phyloP scores from a whole-genome alignment of 2,888 invertebrate genomes.

The Amblyjoppa proteus region DNA sequence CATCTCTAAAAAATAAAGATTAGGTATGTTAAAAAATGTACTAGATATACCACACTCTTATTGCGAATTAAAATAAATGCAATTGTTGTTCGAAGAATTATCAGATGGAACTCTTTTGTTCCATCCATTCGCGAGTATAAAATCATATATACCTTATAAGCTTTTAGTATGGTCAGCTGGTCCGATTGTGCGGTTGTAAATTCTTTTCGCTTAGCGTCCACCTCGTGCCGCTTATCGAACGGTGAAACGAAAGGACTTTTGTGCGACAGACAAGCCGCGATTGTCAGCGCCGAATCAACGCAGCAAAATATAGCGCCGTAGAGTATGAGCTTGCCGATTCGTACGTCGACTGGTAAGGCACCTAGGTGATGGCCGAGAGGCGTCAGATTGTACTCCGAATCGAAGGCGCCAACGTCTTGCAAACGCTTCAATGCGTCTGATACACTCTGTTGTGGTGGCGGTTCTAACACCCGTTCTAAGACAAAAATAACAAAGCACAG shows the following conservation, averaged over 20 bases:
- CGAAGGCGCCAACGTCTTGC: conserved; percentile 93
- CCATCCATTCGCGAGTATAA: background rate
- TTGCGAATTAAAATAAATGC: background rate
- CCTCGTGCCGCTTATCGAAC: conserved; percentile 90
- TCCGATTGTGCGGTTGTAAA: conserved; percentile 94
- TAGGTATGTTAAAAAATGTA: background rate
- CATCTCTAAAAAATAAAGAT: conserved; percentile 88
- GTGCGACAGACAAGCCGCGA: conserved; percentile 93
- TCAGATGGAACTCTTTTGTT: no score
- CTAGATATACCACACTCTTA: background rate
- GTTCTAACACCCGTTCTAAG: conserved; percentile 90
- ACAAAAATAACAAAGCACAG: background rate
- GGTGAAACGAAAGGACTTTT: conserved; percentile 93
- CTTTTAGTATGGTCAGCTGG: conserved; percentile 94
- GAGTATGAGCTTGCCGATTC: conserved; percentile 96
- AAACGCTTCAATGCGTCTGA: conserved; percentile 90
- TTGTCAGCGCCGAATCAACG: conserved; percentile 95
- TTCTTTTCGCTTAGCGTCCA: conserved; percentile 90
- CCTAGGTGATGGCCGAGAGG: conserved; percentile 95
- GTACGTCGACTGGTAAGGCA: conserved; percentile 95
- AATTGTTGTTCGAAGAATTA: background rate
- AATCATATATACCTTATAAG: conserved; percentile 90
- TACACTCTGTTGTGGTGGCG: conserved; percentile 89
- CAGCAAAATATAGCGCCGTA: conserved; percentile 97
- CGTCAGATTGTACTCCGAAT: conserved; percentile 91